Conservation (phyloP, 2,113 vertebrate species). For the Rousettus leschenaultii region DNA sequence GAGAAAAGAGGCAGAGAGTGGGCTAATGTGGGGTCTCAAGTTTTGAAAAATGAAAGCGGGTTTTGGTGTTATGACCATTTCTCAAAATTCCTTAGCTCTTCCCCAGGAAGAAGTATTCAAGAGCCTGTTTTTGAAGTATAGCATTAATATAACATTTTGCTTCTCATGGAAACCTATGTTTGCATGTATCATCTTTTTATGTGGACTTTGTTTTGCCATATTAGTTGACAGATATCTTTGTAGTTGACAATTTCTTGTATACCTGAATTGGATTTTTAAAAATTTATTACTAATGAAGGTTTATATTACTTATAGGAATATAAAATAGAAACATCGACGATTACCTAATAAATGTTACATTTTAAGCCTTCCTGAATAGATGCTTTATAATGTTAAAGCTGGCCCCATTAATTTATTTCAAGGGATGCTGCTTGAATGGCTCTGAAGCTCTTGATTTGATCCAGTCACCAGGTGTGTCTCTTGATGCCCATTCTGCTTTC, state of each 20-base stretch:
- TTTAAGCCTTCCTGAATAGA: neutral
- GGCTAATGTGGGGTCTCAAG: neutral
- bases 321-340: neutral
- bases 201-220: neutral
- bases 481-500: slow-evolving; percentile 75
- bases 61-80: neutral
- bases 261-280: neutral
- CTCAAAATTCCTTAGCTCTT: neutral
- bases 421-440: slow-evolving; percentile 52
- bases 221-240: neutral
- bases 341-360: neutral
- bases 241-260: neutral
- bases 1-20: neutral
- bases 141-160: too few relatives aligned
- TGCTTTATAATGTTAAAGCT: slow-evolving; percentile 53
- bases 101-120: neutral
- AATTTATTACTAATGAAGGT: neutral
- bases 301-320: neutral
- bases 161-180: neutral
- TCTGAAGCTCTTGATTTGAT: slow-evolving; percentile 53
- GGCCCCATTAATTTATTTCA: slow-evolving; percentile 63
- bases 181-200: neutral
- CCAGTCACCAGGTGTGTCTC: slow-evolving; percentile 65
- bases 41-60: fast-evolving
- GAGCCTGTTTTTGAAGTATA: neutral